Evolutionary conservation across 2,888 invertebrate genomes (phyloP), one percentile per base, ranked within the genome.

Genomic region (Lumbricus terrestris): DNA sequence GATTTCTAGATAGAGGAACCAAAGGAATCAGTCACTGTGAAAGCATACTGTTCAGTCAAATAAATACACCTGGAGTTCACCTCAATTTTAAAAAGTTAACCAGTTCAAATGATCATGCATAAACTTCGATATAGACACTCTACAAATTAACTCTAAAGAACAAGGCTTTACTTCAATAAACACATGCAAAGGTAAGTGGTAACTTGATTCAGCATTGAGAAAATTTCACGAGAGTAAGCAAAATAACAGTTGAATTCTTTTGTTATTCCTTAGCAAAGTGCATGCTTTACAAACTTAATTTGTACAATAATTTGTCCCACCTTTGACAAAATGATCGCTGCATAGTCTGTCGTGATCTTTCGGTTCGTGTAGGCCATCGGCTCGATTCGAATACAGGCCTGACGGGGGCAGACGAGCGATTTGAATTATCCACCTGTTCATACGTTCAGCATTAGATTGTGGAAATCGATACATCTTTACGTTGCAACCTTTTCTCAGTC

Each of bases 291-390:
- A 47, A 47, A 18, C 47, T 23, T 29, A 54, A 69, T 69, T 69
- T n/a, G 69, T 13, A n/a, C 8, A n/a, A 69, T 15, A 23, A 11
- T 35, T 37, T 23, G 16, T 20, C 85, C 23, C 15, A 85, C 85
- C 85, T 85, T 11, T 85, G 85, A 85, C 85, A 37, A 85, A 85
- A 33, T 85, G 85, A 85, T 85, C 85, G 85, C 85, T 85, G n/a
- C 85, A 85, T 15, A 85, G 34, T 85, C 85, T 85, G 35, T 85
- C 85, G 34, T 85, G 37, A 6, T 85, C 85, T 85, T 85, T 85
- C 35, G 85, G 85, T 85, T 37, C 85, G 35, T n/a, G 37, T 23
- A 85, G 85, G 35, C 85, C 85, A 85, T 85, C 85, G 34, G 34
- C 11, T 85, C 85, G 29, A 1, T 29, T 85, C 8, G 85, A 85